Base-by-base conservation (phyloP, 2,113 vertebrate species). In the Caranx ignobilis region DNA sequence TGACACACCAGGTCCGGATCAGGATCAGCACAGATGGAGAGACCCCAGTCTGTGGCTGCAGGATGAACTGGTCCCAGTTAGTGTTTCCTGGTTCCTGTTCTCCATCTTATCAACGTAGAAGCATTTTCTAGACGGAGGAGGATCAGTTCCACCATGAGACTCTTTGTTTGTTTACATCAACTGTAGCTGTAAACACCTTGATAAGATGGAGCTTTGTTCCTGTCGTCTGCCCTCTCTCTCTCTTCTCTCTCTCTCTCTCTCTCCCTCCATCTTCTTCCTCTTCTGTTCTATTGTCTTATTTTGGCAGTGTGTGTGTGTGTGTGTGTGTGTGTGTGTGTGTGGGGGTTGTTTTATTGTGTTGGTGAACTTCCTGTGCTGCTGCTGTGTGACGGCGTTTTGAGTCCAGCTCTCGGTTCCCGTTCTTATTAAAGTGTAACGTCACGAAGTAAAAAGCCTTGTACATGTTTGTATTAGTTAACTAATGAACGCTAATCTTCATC, bases 401-500 rank as follows among this genome's bases (percentile, higher is more conserved):
- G 77, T 71, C 63, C 73, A 63, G 67, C 64, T 80, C 62, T 89
- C 26, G 48, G 74, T 81, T 77, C 68, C 63, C 3, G 60, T 77
- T 78, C 68, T 81, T 76, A 65, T 88, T 81, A 56, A 91, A 83
- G 60, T 82, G 84, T 87, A 62, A 86, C 57, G 79, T 90, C 82
- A 85, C 79, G 71, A 87, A 84, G 68, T 50, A 45, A 67, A 60
- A 39, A 56, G 71, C 73, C 84, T 87, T 87, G 87, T 88, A 85
- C 65, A 89, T 89, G 80, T 93, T 88, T 87, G 87, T 88, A 86
- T 88, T 78, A 79, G 85, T 87, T 67, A 50, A 74, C 84, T 81
- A 83, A 88, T 81, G 82, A 84, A 94, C 88, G 82, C 86, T 95
- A 92, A 91, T 92, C 92, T 94, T 86, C 91, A 83, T 94, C 87